phyloP scores from a whole-genome alignment of 2,797 vertebrate genomes.

The Meriones psammophilus region DNA sequence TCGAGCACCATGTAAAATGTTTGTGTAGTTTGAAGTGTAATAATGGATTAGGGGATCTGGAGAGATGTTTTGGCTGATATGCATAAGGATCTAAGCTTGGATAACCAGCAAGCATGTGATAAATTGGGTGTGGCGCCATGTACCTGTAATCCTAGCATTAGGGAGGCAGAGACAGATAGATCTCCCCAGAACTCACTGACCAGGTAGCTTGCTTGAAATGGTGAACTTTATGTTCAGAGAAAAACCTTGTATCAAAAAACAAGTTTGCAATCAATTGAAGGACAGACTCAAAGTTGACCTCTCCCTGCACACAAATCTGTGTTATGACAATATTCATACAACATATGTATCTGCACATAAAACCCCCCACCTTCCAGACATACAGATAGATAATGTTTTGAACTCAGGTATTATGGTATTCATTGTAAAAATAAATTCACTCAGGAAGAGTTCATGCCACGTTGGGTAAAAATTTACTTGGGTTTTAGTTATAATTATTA shows the following conservation, averaged over 20 bases:
- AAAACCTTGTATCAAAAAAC: background rate
- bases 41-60: background rate
- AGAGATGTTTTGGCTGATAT: background rate
- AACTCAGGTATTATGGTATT: background rate
- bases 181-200: no score
- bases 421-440: conserved; percentile 10
- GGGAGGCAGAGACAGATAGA: background rate
- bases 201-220: background rate
- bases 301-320: background rate
- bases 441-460: background rate
- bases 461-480: background rate
- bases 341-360: background rate
- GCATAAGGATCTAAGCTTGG: background rate
- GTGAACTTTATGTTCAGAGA: background rate
- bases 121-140: background rate
- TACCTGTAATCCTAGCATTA: background rate
- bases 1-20: background rate
- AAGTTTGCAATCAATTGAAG: background rate
- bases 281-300: background rate
- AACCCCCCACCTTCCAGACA: background rate
- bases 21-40: background rate
- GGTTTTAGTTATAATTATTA: background rate
- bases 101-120: no score
- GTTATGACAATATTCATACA: background rate
- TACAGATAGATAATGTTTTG: background rate